Conservation (phyloP, 1,140 invertebrate genomes). For the Reticulitermes speratus region DNA sequence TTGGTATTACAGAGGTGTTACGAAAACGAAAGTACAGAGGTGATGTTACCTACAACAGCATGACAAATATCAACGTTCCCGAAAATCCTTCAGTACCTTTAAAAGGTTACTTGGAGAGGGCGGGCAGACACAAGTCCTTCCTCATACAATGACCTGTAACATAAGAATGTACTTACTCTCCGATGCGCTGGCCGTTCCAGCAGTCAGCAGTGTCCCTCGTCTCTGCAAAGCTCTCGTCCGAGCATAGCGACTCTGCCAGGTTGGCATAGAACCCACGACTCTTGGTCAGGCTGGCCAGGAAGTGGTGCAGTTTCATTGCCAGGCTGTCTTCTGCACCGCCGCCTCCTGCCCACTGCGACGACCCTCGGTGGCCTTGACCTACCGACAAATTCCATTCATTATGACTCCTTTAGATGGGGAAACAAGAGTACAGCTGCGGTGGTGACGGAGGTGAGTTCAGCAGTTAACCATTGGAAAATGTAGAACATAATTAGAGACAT, state of each 20-base stretch:
- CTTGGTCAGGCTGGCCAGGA: constrained; percentile 61
- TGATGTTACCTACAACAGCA: too few relatives aligned
- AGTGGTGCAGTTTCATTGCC: constrained; percentile 53
- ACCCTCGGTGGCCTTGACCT: constrained; percentile 36
- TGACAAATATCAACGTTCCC: too few relatives aligned
- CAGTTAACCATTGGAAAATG: not conserved
- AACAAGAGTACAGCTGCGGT: not conserved
- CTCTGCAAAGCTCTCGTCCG: constrained; percentile 58
- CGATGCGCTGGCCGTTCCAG: constrained; percentile 73
- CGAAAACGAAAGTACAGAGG: too few relatives aligned
- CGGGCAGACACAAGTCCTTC: too few relatives aligned
- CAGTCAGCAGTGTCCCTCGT: constrained; percentile 60
- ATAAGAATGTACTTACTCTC: constrained; percentile 63
- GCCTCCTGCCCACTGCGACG: constrained; percentile 50
- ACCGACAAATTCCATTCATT: not conserved
- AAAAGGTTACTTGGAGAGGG: too few relatives aligned
- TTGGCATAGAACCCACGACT: constrained; percentile 70
- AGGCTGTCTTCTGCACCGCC: constrained; percentile 38
- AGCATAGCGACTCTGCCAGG: constrained; percentile 67
- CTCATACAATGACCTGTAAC: not conserved
- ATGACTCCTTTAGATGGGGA: not conserved
- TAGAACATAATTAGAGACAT: too few relatives aligned
- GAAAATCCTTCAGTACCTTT: too few relatives aligned
- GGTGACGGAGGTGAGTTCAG: not conserved
- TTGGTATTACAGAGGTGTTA: too few relatives aligned